Percentiles rank a stretch among this genome's conserved stretches.
Conservation (phyloP, 92 coral and sea anemone species). For the Zoanthus gigantus region DNA sequence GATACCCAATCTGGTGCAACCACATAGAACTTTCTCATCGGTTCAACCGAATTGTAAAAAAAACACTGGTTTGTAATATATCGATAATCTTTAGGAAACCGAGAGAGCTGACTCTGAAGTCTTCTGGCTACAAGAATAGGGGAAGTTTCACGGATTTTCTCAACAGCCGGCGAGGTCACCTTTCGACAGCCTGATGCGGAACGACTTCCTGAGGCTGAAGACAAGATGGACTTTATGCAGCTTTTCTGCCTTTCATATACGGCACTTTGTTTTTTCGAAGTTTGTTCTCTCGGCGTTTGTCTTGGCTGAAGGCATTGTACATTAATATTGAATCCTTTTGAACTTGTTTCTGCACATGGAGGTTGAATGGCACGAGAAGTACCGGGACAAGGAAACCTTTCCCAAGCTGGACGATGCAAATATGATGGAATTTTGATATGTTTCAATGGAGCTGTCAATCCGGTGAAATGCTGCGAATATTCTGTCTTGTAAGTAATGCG, state of each 20-base stretch:
- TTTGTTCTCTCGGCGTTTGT: slow-evolving; percentile 4
- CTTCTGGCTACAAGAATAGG: slow-evolving; percentile 80
- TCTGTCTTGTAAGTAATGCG: slow-evolving; percentile 76
- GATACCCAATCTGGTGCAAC: slow-evolving; percentile 93
- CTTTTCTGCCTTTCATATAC: slow-evolving; percentile 30
- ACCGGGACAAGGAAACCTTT: slow-evolving; percentile 59
- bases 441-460: slow-evolving; percentile 68
- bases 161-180: slow-evolving; percentile 60
- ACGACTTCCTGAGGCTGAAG: slow-evolving; percentile 45
- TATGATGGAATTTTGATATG: slow-evolving; percentile 68
- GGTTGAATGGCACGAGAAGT: slow-evolving; percentile 74
- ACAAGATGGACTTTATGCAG: background rate
- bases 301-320: slow-evolving; percentile 82
- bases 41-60: slow-evolving; percentile 76
- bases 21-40: slow-evolving; percentile 75
- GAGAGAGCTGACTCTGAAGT: slow-evolving; percentile 77
- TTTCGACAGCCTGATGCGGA: slow-evolving; percentile 52
- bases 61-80: slow-evolving; percentile 88
- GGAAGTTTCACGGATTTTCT: slow-evolving; percentile 69
- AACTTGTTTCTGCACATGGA: slow-evolving; percentile 44
- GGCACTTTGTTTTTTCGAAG: slow-evolving; percentile 1
- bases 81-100: slow-evolving; percentile 85
- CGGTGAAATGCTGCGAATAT: slow-evolving; percentile 73
- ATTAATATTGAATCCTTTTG: slow-evolving; percentile 51
- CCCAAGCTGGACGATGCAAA: slow-evolving; percentile 77